A percentile compares a stretch with the other conserved stretches of the same genome.
Evolutionary conservation across 2,797 vertebrate species (phyloP).

Genomic region (Buceros bicornis): DNA sequence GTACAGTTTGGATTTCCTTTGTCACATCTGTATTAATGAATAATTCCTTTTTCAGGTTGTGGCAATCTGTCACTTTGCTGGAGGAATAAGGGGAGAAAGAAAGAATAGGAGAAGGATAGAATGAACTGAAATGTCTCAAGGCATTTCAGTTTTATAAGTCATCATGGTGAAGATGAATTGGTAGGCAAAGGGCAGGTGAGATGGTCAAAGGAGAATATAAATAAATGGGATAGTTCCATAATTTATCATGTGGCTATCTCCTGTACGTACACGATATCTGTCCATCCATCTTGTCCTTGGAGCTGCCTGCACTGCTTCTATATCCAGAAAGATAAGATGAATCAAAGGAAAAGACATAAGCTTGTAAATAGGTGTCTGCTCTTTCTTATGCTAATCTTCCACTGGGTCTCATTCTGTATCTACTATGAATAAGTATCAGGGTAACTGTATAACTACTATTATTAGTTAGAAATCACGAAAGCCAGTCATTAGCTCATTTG

Average conservation of each 20-base stretch:
- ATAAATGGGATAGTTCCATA: constrained; percentile 21
- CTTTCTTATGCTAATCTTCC: constrained; percentile 16
- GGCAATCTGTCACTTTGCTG: neutral
- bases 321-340: constrained; percentile 47
- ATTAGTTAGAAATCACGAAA: neutral
- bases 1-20: neutral
- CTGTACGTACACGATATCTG: neutral
- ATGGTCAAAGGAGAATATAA: constrained; percentile 69
- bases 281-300: constrained; percentile 56
- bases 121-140: neutral
- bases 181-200: constrained; percentile 47
- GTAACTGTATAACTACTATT: neutral
- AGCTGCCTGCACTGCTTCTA: constrained; percentile 10
- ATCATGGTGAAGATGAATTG: constrained; percentile 39
- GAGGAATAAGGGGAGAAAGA: neutral
- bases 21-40: neutral
- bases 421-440: neutral
- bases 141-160: constrained; percentile 35
- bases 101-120: neutral
- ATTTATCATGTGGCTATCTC: constrained; percentile 42
- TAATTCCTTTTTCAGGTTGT: neutral
- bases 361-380: constrained; percentile 27
- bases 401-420: neutral
- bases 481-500: neutral
- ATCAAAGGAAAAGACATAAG: constrained; percentile 21